These are phyloP conservation scores for Sebastiscus albofasciatus DNA, from an alignment of 2,797 vertebrate genomes.

Conservation along the genomic window DNA sequence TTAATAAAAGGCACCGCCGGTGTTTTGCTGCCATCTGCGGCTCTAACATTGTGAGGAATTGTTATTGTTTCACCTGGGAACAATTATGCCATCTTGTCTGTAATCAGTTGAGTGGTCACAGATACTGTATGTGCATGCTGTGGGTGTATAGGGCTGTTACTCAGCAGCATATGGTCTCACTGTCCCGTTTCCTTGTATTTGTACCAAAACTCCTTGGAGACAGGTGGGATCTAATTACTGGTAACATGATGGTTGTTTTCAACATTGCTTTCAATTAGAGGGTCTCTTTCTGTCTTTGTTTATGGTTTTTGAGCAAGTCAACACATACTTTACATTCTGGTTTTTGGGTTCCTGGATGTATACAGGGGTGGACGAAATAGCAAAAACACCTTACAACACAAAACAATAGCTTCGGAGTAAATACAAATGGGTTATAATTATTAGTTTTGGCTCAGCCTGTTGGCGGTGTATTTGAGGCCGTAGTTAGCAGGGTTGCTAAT, in stretches of 20 bases:
- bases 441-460: not conserved
- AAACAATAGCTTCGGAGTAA: not conserved
- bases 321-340: conserved; percentile 52
- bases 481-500: not conserved
- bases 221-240: conserved; percentile 60
- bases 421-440: not conserved
- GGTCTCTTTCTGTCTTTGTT: conserved; percentile 41
- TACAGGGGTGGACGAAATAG: not conserved
- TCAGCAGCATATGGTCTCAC: conserved; percentile 10
- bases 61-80: conserved; percentile 63
- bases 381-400: not conserved
- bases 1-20: conserved; percentile 59
- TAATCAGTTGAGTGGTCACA: conserved; percentile 58
- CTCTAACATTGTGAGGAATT: conserved; percentile 20
- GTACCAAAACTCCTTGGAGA: conserved; percentile 22
- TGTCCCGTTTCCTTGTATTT: conserved; percentile 17
- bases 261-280: conserved; percentile 51
- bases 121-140: conserved; percentile 35
- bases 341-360: conserved; percentile 5
- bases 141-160: conserved; percentile 28
- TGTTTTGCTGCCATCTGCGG: conserved; percentile 38
- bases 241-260: conserved; percentile 46
- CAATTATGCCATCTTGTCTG: conserved; percentile 57
- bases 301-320: conserved; percentile 22
- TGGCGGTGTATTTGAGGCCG: not conserved